Evolutionary conservation across 1,140 invertebrate species (phyloP), one percentile per base, ranked within the genome.

Genomic region (Phocides pigmalion): DNA sequence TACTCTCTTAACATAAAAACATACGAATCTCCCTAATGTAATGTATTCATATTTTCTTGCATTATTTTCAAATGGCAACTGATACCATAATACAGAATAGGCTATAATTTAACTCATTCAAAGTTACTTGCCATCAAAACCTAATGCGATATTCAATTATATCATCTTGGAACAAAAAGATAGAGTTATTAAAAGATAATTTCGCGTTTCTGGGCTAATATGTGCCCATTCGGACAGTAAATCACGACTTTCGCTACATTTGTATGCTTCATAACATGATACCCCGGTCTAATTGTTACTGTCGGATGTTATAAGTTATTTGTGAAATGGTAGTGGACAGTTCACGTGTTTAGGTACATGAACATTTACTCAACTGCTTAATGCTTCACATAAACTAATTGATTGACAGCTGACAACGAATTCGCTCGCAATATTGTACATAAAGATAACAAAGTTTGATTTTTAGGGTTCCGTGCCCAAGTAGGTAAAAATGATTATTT

Each of bases 171-270:
- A 25, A 54, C 35, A 46, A 37, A 61, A 61, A 61, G 22, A 51
- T 22, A 35, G 22, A 59, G 69, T 68, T 68, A 74, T 79, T 76
- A 79, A 67, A 79, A 68, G 46, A 61, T 68, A 67, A 71, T 79
- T 76, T 67, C 58, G 68, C 66, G 25, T 53, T 47, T 46, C 50
- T 58, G 54, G 69, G 39, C 56, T 66, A 65, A 66, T 69, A 61
- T 58, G 44, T 46, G 20, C 49, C 54, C 54, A 64, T 71, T 49
- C 19, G 44, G 41, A 56, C 68, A 51, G 76, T 72, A 75, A 73
- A 71, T 76, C 74, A 75, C 63, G 44, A 78, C 78, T 77, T 80
- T 80, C 77, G 68, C 72, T 70, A 35, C 35, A 47, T 62, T 79
- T 72, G 64, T 78, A 46, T 58, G 56, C 49, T 78, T 76, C 71